Evolutionary conservation across 2,888 invertebrate genomes (phyloP), one percentile per base, ranked within the genome.

Genomic region (Euzetes globulus): DNA sequence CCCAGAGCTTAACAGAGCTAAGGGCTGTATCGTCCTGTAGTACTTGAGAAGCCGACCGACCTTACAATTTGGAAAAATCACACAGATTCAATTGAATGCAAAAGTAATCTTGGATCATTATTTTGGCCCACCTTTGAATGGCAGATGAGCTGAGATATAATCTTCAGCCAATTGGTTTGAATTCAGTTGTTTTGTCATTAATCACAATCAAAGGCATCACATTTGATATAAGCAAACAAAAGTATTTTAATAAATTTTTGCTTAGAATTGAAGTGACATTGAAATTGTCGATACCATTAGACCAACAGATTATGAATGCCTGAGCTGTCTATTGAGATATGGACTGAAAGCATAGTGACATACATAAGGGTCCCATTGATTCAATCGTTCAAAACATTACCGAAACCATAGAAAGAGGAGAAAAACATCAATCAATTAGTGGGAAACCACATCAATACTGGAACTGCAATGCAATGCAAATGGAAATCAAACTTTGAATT

Each of bases 121-220:
- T 25, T 50, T n/a, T 50, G 50, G 13, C 13, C 22, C 7, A 68
- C 68, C 68, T 45, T 22, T 68, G n/a, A 68, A 68, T 13, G 68
- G 68, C 15, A 41, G 33, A 22, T 68, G 68, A 41, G 22, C 45
- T 68, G 68, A 37, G n/a, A 68, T 68, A 22, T 68, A 68, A 11
- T 68, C 68, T 68, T 68, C 68, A 22, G 68, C 27, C 45, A 68
- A 33, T 68, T 68, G 37, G 41, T 41, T 41, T 0, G 41, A 17
- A 22, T 68, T 68, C 22, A 68, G 33, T 33, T 60, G 60, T 60
- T 60, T 60, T 60, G 60, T 60, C 60, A 60, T 60, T 60, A 17
- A 33, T 60, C 33, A 29, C 27, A 33, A 33, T 15, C 2, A 60
- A 33, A 33, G 11, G 15, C 33, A 60, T 60, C 17, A 60, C 17